A percentile compares a stretch with the other conserved stretches of the same genome.
These are phyloP conservation scores for Drosophila tanythrix DNA, from an alignment of 2,888 invertebrate species.

Conservation along the genomic window DNA sequence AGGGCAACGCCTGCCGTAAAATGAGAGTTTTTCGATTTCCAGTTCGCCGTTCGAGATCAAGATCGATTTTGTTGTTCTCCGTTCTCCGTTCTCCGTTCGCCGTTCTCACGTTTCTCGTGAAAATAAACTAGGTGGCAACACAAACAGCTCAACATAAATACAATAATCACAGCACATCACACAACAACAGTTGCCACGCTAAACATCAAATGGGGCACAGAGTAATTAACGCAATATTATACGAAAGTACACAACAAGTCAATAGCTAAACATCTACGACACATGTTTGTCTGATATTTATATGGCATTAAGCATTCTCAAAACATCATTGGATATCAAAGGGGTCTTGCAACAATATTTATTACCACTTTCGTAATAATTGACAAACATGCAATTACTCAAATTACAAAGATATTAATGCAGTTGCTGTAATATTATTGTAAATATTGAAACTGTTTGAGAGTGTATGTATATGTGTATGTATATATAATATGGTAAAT, in stretches of 20 bases:
- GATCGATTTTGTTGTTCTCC: not conserved
- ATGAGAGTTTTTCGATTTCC: conserved; percentile 24
- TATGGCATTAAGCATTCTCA: not conserved
- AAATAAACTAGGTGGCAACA: conserved; percentile 17
- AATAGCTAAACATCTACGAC: not conserved
- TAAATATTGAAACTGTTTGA: too few species aligned
- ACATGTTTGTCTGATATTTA: not conserved
- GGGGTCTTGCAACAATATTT: not conserved
- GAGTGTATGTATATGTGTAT: too few species aligned
- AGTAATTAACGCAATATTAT: not conserved
- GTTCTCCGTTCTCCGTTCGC: not conserved
- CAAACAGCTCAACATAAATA: conserved; percentile 4
- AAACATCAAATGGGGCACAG: not conserved
- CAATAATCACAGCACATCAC: conserved; percentile 1
- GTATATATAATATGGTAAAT: too few species aligned
- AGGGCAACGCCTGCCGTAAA: conserved; percentile 51
- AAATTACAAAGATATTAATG: not conserved
- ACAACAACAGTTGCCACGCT: not conserved
- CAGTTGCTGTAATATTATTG: not conserved
- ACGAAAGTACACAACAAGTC: not conserved
- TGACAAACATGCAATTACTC: not conserved
- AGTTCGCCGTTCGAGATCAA: not conserved
- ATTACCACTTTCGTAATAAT: not conserved
- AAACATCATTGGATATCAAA: not conserved
- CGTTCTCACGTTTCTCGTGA: conserved; percentile 9